phyloP scores from a whole-genome alignment of 2,888 invertebrate genomes.

The Brachyopa scutellaris region DNA sequence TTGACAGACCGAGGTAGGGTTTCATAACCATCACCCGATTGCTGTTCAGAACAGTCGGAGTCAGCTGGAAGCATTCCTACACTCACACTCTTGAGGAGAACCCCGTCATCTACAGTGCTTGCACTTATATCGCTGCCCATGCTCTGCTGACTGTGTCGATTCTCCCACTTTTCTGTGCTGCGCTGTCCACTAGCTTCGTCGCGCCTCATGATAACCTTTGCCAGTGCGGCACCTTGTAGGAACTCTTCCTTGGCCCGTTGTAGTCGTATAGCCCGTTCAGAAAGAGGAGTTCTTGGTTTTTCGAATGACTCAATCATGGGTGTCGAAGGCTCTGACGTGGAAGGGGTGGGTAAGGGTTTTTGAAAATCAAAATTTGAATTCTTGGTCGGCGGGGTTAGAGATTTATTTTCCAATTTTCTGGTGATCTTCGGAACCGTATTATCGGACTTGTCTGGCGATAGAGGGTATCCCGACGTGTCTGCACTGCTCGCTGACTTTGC shows the following conservation, averaged over 20 bases:
- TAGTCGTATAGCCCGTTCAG: conserved; percentile 84
- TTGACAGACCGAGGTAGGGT: conserved; percentile 82
- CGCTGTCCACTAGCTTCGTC: conserved; percentile 67
- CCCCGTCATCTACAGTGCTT: conserved; percentile 79
- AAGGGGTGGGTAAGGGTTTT: conserved; percentile 59
- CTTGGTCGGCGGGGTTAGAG: conserved; percentile 77
- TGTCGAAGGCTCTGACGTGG: conserved; percentile 74
- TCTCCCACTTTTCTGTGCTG: conserved; percentile 71
- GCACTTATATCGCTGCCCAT: conserved; percentile 85
- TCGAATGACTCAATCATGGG: conserved; percentile 73
- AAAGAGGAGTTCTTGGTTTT: conserved; percentile 78
- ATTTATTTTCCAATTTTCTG: conserved; percentile 78
- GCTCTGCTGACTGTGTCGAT: conserved; percentile 84
- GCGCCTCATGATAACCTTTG: conserved; percentile 73
- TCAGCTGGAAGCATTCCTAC: conserved; percentile 87
- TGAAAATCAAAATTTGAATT: conserved; percentile 51
- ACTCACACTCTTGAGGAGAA: conserved; percentile 88
- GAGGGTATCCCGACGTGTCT: conserved; percentile 38
- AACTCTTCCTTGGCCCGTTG: conserved; percentile 89
- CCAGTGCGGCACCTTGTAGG: conserved; percentile 81
- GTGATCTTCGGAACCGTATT: conserved; percentile 80
- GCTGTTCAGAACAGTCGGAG: conserved; percentile 76
- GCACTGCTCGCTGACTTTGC: conserved; percentile 76
- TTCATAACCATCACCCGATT: conserved; percentile 82
- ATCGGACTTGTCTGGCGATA: conserved; percentile 77